Base-by-base conservation (phyloP, 2,797 vertebrate genomes). In the Amphiprion clarkii region DNA sequence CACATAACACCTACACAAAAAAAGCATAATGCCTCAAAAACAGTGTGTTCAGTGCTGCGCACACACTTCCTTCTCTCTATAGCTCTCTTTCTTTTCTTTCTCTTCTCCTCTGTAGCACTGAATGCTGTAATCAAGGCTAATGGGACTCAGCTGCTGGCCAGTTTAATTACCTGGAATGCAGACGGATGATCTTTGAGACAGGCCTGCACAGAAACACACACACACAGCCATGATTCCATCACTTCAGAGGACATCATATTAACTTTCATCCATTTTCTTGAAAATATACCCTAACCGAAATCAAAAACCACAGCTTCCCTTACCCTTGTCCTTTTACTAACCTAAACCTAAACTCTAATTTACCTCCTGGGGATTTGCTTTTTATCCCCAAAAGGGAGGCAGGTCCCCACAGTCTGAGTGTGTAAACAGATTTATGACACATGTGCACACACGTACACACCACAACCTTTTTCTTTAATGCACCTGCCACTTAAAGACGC, bases 91-190 rank as follows among this genome's bases (percentile, higher is more conserved):
- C 57, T 67, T 51, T 55, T 79, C 71, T 58, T 36, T 55, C 55
- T 71, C 69, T 59, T 46, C 62, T 67, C 60, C 51, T 83, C 71
- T 80, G 71, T 81, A 74, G 66, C 63, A 73, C 83, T 91, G 86
- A 85, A 92, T 92, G 85, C 85, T 91, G 83, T 91, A 93, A 94
- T 94, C 90, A 92, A 85, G 76, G 81, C 87, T 95, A 94, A 95
- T 94, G 91, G 86, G 92, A 93, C 91, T 94, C 93, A 94, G 91
- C 94, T 94, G 94, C 89, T 91, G 89, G 88, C 86, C 86, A 71
- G 88, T 87, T 89, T 94, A 94, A 94, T 94, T 94, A 93, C 87
- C 86, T 92, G 93, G 91, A 95, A 95, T 94, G 89, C 77, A 94
- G 93, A 93, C 79, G 23, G 83, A 89, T 92, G 84, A 85, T 90